A percentile compares a stretch with the other conserved stretches of the same genome.
Evolutionary conservation across 2,113 vertebrate genomes (phyloP).

Genomic region (Rhinichthys klamathensis): DNA sequence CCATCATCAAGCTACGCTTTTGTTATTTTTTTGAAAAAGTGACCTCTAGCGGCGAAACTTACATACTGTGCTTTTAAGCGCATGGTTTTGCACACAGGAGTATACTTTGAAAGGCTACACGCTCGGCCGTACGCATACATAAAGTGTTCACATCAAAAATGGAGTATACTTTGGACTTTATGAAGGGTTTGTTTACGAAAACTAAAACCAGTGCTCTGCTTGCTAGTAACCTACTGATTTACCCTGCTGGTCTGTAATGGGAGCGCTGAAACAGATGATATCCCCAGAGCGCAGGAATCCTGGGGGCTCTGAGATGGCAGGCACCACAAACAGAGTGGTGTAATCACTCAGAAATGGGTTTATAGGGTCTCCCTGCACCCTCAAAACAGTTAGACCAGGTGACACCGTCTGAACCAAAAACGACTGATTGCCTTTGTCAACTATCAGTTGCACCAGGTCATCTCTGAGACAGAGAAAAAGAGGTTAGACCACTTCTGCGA

Average conservation of each 20-base stretch:
- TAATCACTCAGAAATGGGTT: constrained; percentile 73
- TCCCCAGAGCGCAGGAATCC: constrained; percentile 65
- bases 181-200: neutral
- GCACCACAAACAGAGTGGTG: constrained; percentile 69
- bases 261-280: constrained; percentile 74
- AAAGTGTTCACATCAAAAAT: neutral
- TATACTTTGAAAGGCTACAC: neutral
- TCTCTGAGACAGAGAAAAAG: constrained; percentile 62
- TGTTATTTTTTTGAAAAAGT: no score
- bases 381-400: constrained; percentile 69
- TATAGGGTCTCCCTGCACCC: constrained; percentile 66
- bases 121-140: neutral
- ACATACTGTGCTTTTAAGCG: no score
- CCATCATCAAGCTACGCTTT: no score
- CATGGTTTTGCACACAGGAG: neutral
- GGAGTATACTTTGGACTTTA: neutral
- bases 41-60: no score
- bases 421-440: constrained; percentile 65
- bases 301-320: constrained; percentile 68
- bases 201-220: neutral
- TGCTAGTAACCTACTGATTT: neutral
- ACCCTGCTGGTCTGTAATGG: constrained; percentile 70
- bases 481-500: neutral
- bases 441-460: constrained; percentile 71
- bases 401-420: constrained; percentile 72